Conservation (phyloP, 2,113 vertebrate species). For the Engraulis encrasicolus region DNA sequence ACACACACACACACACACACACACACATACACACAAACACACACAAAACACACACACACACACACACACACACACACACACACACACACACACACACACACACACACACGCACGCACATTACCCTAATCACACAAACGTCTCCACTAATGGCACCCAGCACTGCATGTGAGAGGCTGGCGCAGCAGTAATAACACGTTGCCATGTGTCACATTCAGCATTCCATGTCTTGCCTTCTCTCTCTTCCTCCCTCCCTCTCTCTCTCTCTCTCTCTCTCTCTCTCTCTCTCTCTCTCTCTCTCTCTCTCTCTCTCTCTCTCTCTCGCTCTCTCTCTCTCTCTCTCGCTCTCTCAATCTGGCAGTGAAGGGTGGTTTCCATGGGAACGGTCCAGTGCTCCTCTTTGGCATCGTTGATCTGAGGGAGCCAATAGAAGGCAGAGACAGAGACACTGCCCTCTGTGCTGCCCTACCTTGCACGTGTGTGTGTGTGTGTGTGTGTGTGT, state of each 20-base stretch:
- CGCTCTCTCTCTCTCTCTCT: too few relatives aligned
- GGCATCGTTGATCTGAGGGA: constrained; percentile 13
- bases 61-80: neutral
- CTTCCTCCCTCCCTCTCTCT: too few relatives aligned
- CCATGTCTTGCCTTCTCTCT: neutral
- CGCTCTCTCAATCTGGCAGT: constrained; percentile 40
- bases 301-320: too few relatives aligned
- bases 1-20: too few relatives aligned
- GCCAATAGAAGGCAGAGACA: neutral
- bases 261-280: too few relatives aligned
- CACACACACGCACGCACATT: neutral
- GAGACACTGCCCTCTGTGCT: neutral
- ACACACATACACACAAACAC: too few relatives aligned
- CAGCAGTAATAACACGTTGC: neutral
- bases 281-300: too few relatives aligned
- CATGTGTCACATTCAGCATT: neutral
- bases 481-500: neutral
- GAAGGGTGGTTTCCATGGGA: constrained; percentile 65
- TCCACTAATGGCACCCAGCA: neutral
- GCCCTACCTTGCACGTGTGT: neutral
- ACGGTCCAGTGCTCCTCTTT: constrained; percentile 61
- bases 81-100: neutral
- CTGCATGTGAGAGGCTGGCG: neutral
- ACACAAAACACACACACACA: neutral
- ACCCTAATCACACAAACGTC: neutral